Evolutionary conservation across 53 echinoderm and acorn worm genomes (phyloP), one percentile per base, ranked within the genome.

Genomic region (Holothuria scabra): DNA sequence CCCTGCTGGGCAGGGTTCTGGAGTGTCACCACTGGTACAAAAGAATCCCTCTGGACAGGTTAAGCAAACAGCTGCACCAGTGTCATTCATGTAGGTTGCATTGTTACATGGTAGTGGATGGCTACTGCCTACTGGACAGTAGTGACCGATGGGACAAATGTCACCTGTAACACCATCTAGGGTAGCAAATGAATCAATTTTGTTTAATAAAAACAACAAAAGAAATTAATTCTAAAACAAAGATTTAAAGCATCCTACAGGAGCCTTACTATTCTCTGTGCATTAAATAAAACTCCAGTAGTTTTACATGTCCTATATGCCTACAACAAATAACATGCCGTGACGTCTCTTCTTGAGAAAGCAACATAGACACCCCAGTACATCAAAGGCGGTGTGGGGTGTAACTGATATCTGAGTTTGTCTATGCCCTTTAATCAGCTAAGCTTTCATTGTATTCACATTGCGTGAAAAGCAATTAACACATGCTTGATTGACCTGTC

Each of bases 81-180:
- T 97, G 76, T 84, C 86, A 70, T 97, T 97, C 97, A 97, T 97
- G 91, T 94, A 97, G 76, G 97, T 97, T 26, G 92, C 92, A 30
- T 94, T 94, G 87, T 88, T 88, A 66, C 97, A 97, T 22, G 94
- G 97, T 25, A 97, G 83, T n/a, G 94, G 97, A n/a, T 90, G 88
- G 86, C 88, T 92, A 56, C 68, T 97, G 65, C 97, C 97, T 18
- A 33, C 57, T 49, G 97, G 94, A 87, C 97, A 97, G 85, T 94
- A 94, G 82, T 97, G 94, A 81, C 97, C 94, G 55, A 97, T 87
- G 1, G 94, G 97, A 71, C 97, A 97, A 33, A 97, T 92, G 72
- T 97, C 90, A 46, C 94, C 97, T 1, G 94, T 94, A 18, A 82
- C 56, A 59, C 91, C 94, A 92, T 97, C 97, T 97, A 69, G 34